Conservation (phyloP, 2,113 vertebrate genomes). For the Ammodytes marinus region DNA sequence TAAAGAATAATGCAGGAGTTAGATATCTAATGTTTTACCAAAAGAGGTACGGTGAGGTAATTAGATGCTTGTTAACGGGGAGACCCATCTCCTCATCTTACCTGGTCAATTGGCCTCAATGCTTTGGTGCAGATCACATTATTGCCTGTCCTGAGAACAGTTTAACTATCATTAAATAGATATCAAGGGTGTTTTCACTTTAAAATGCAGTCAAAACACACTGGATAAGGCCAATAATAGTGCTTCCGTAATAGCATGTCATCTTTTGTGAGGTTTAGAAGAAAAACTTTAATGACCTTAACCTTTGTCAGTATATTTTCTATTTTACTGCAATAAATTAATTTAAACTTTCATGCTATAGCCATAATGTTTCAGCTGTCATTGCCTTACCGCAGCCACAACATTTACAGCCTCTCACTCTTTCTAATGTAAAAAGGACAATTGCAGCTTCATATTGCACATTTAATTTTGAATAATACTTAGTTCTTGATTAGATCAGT, state of each 20-base stretch:
- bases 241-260: background rate
- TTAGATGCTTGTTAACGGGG: slow-evolving; percentile 69
- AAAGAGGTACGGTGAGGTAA: slow-evolving; percentile 60
- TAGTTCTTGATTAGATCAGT: slow-evolving; percentile 33
- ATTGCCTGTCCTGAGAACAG: slow-evolving; percentile 45
- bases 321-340: background rate
- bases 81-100: slow-evolving; percentile 66
- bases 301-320: background rate
- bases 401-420: background rate
- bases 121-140: slow-evolving; percentile 58
- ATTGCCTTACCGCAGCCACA: background rate
- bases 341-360: background rate
- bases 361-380: slow-evolving; percentile 1
- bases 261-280: background rate
- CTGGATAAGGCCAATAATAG: slow-evolving; percentile 14
- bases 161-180: slow-evolving; percentile 71
- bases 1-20: slow-evolving; percentile 53
- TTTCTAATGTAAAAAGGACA: slow-evolving; percentile 17
- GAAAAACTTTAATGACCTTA: background rate
- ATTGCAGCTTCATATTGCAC: background rate
- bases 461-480: slow-evolving; percentile 32
- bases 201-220: slow-evolving; percentile 38
- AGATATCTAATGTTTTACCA: slow-evolving; percentile 55
- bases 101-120: slow-evolving; percentile 46
- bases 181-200: slow-evolving; percentile 65